phyloP scores from a whole-genome alignment of 2,797 vertebrate species.

The Argentina silus region DNA sequence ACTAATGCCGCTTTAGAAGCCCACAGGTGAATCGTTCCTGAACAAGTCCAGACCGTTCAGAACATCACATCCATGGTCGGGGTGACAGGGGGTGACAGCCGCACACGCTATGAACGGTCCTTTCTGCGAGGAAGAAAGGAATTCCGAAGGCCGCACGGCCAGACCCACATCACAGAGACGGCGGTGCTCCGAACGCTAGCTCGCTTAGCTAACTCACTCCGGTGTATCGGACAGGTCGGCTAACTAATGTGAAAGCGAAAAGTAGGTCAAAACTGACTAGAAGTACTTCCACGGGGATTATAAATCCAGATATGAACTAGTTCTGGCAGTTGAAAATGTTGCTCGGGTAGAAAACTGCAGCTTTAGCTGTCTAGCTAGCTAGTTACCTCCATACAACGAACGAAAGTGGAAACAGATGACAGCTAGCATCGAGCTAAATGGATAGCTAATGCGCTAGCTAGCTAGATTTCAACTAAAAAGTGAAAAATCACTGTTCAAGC shows the following conservation, averaged over 20 bases:
- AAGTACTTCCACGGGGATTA: not conserved
- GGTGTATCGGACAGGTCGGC: not conserved
- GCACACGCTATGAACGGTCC: constrained; percentile 46
- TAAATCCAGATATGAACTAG: not conserved
- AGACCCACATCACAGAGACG: constrained; percentile 53
- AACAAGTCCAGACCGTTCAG: constrained; percentile 34
- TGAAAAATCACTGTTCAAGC: constrained; percentile 6
- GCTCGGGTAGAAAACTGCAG: not conserved
- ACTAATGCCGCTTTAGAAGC: constrained; percentile 14
- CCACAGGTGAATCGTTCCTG: constrained; percentile 11
- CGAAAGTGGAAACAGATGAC: not conserved
- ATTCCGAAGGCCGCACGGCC: constrained; percentile 65
- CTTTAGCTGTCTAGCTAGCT: not conserved
- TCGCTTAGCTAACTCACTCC: constrained; percentile 41
- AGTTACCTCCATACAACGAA: not conserved
- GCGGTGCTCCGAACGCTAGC: constrained; percentile 57
- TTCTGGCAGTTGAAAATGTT: not conserved
- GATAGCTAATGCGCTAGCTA: not conserved
- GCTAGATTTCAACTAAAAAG: constrained; percentile 12
- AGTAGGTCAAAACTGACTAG: not conserved
- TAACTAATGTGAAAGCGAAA: not conserved
- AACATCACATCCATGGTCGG: constrained; percentile 34
- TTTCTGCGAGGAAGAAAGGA: constrained; percentile 23
- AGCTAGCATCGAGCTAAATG: not conserved
- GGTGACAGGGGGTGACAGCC: constrained; percentile 17